phyloP scores from a whole-genome alignment of 1,140 invertebrate genomes.

The Drosophila pseudoobscura region DNA sequence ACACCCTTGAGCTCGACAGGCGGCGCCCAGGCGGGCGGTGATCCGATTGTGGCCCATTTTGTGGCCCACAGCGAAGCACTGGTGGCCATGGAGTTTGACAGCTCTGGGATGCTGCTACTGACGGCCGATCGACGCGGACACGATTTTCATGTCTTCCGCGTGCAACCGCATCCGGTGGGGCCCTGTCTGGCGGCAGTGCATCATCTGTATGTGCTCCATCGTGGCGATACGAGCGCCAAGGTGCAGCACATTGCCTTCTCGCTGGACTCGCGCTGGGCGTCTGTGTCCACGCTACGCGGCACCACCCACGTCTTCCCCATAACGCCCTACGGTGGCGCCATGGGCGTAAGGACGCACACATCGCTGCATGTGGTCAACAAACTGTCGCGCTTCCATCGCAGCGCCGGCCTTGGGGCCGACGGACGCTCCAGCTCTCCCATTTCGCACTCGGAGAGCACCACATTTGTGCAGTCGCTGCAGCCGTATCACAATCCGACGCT shows the following conservation, averaged over 20 bases:
- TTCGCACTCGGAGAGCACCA: conserved; percentile 84
- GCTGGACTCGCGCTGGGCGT: conserved; percentile 96
- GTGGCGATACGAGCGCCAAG: conserved; percentile 93
- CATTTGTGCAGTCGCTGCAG: conserved; percentile 83
- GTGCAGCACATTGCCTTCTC: conserved; percentile 95
- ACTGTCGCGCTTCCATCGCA: conserved; percentile 96
- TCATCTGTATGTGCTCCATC: conserved; percentile 97
- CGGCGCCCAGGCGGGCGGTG: conserved; percentile 83
- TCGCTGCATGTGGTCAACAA: conserved; percentile 97
- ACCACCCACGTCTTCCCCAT: conserved; percentile 99
- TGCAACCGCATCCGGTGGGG: conserved; percentile 96
- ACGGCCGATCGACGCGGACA: conserved; percentile 97
- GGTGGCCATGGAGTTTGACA: conserved; percentile 95
- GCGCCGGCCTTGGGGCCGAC: conserved; percentile 93
- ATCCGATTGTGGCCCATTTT: conserved; percentile 96
- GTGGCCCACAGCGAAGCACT: conserved; percentile 96
- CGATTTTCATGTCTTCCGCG: conserved; percentile 97
- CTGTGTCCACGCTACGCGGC: conserved; percentile 96
- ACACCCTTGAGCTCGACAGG: conserved; percentile 50
- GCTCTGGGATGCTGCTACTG: conserved; percentile 94
- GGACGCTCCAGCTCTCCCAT: conserved; percentile 91
- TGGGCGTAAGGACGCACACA: conserved; percentile 96
- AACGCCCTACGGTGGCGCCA: conserved; percentile 97
- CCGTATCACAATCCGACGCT: conserved; percentile 94
- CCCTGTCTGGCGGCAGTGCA: conserved; percentile 95